Evolutionary conservation across 2,888 invertebrate genomes (phyloP), one percentile per base, ranked within the genome.

Genomic region (Drosophila nr. perissopoda): DNA sequence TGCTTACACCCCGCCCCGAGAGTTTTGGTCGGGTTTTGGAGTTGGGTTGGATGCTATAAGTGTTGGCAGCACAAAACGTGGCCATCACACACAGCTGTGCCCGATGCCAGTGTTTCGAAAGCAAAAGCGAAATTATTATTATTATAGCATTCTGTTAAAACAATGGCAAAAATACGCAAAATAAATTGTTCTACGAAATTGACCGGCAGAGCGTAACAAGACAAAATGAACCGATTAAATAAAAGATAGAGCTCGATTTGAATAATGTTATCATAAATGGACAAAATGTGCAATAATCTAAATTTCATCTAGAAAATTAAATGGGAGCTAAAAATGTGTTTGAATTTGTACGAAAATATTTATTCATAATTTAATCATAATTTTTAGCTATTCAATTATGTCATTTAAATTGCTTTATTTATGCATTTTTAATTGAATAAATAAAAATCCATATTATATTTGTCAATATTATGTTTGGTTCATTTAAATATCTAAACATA

Each of bases 81-180:
- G 73, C 88, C 89, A 83, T 84, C 82, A 87, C 70, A 56, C 73
- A 64, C 78, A 79, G 87, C 85, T 86, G 89, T 73, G 66, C 57
- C 42, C 45, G 18, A 36, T 7, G 54, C 54, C 53, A n/a, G 61
- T 36, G n/a, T 21, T 59, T 71, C 21, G 59, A 49, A 54, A 58
- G 69, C 63, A 52, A 70, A 60, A 49, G 58, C 59, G 52, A 68
- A 71, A 78, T 68, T 64, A 74, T 73, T 68, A 38, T 56, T 56
- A 52, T 77, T 60, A 81, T 58, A 27, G n/a, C 56, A 65, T 61
- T 78, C 63, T 33, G 38, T 51, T 36, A 57, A 77, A 69, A 77
- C 78, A 78, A 76, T 76, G 81, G 81, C 59, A 34, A 40, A 65
- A 69, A 54, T 56, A 48, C 38, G 42, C 45, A 34, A 56, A 75